A percentile compares a stretch with the other conserved stretches of the same genome.
phyloP scores from a whole-genome alignment of 2,113 vertebrate species.

The Echinops telfairi region DNA sequence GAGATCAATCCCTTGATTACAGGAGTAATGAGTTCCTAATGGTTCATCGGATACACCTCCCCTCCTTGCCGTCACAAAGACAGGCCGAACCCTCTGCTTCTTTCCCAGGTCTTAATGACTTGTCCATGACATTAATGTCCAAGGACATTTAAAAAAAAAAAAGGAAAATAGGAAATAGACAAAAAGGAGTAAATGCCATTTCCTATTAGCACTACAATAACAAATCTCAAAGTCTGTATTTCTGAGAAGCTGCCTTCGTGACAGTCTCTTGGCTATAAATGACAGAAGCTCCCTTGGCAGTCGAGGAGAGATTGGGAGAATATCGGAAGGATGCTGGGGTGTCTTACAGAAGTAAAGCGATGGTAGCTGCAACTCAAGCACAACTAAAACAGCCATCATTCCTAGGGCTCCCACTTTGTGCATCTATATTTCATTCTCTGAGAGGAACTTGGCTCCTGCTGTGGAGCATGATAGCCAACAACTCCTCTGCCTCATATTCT shows the following conservation, averaged over 20 bases:
- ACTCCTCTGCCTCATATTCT: not conserved
- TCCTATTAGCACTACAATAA: constrained; percentile 55
- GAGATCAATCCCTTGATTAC: constrained; percentile 83
- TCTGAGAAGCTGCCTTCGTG: not conserved
- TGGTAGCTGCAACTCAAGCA: not conserved
- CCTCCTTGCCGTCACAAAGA: constrained; percentile 64
- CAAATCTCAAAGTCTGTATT: constrained; percentile 34
- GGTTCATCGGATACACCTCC: constrained; percentile 68
- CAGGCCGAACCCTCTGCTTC: constrained; percentile 60
- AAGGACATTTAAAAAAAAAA: constrained; percentile 61
- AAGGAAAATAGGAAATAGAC: constrained; percentile 25
- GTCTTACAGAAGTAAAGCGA: not conserved
- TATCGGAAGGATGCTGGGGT: not conserved
- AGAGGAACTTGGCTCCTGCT: constrained; percentile 13
- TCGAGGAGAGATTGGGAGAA: constrained; percentile 18
- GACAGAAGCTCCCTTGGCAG: constrained; percentile 12
- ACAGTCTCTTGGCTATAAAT: not conserved
- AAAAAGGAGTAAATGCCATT: not conserved
- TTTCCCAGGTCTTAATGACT: constrained; percentile 75
- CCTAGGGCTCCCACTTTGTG: constrained; percentile 26
- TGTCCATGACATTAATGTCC: constrained; percentile 51
- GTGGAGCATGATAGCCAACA: not conserved
- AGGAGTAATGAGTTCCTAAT: constrained; percentile 86
- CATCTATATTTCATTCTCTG: constrained; percentile 53
- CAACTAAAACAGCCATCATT: not conserved